phyloP scores from a whole-genome alignment of 2,797 vertebrate species.

The Todus mexicanus region DNA sequence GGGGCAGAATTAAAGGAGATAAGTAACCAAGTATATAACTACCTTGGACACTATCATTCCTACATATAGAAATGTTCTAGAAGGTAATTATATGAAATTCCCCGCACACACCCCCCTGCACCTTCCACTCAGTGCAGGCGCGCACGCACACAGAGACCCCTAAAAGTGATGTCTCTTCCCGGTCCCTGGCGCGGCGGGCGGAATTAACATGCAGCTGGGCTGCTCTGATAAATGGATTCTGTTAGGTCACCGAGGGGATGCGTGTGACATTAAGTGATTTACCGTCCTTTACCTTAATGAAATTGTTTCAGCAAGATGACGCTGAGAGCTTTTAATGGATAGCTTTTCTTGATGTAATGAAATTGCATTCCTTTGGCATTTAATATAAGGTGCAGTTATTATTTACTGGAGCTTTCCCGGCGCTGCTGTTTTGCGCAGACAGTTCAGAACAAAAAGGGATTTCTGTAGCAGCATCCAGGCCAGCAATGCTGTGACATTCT shows the following conservation, averaged over 20 bases:
- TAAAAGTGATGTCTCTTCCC: constrained; percentile 31
- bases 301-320: constrained; percentile 93
- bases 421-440: constrained; percentile 70
- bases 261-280: constrained; percentile 92
- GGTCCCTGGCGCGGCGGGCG: constrained; percentile 63
- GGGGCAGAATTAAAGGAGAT: neutral
- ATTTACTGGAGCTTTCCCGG: constrained; percentile 82
- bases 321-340: constrained; percentile 88
- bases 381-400: constrained; percentile 88
- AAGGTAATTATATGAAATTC: constrained; percentile 30
- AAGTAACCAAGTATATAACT: neutral
- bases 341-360: constrained; percentile 90
- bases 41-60: neutral
- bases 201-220: constrained; percentile 87
- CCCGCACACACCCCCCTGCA: neutral
- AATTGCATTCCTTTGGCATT: constrained; percentile 88
- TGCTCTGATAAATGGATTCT: constrained; percentile 87
- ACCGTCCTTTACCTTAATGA: constrained; percentile 96
- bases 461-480: constrained; percentile 70
- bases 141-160: constrained; percentile 1
- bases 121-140: neutral
- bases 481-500: constrained; percentile 56
- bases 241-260: constrained; percentile 86
- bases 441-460: constrained; percentile 79
- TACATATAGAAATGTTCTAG: neutral